Evolutionary conservation across 37 sponge, comb jelly and placozoan genomes (phyloP).

Genomic region (Oscarella lobularis): DNA sequence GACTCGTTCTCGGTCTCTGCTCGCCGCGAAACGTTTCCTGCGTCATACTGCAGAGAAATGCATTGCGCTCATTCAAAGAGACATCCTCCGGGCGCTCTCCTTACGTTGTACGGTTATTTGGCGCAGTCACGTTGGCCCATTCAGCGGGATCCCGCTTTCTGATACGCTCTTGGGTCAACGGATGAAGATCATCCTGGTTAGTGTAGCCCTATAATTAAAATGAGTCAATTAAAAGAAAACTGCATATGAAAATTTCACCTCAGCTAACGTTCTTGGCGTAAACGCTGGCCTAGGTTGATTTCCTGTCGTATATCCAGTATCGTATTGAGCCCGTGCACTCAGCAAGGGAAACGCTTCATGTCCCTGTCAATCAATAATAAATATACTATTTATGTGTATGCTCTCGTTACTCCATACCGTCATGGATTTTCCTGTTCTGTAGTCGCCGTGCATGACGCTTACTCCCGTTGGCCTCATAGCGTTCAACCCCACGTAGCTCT

Average conservation of each 20-base stretch:
- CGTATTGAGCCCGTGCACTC: background rate
- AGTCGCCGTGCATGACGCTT: constrained; percentile 52
- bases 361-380: background rate
- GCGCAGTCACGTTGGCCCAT: background rate
- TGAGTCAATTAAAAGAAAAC: background rate
- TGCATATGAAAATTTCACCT: background rate
- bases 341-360: too few relatives aligned
- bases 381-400: background rate
- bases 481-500: too few relatives aligned
- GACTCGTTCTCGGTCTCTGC: background rate
- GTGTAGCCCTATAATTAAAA: background rate
- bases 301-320: background rate
- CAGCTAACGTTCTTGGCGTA: background rate
- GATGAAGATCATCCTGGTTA: background rate
- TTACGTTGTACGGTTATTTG: background rate
- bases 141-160: background rate
- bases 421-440: constrained; percentile 1
- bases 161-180: background rate
- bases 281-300: background rate
- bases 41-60: background rate
- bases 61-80: background rate
- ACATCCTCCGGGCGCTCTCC: background rate
- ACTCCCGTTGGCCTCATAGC: constrained; percentile 40
- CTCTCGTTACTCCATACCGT: constrained; percentile 5
- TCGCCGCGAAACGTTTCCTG: background rate